These are phyloP conservation scores for Sphaerodactylus townsendi DNA, from an alignment of 2,113 vertebrate genomes.

Conservation along the genomic window DNA sequence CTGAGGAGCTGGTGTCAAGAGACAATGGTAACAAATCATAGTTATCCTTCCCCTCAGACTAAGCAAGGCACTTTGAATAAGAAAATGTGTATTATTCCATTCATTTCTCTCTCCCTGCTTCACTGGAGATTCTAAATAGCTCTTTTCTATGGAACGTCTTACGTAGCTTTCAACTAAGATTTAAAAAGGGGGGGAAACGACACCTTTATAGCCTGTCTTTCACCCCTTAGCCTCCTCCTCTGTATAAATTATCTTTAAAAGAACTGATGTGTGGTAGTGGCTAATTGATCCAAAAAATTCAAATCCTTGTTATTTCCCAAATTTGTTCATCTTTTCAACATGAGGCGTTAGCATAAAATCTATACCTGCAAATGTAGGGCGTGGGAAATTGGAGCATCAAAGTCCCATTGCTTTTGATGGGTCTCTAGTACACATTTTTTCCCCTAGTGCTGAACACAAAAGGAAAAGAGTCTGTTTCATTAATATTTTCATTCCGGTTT, in stretches of 20 bases:
- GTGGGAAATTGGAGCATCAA: neutral
- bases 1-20: conserved; percentile 16
- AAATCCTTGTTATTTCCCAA: neutral
- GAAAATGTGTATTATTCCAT: neutral
- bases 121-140: neutral
- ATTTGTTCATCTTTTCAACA: neutral
- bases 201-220: neutral
- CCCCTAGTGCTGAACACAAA: neutral
- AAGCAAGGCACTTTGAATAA: conserved; percentile 4
- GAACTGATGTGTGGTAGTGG: neutral
- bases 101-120: neutral
- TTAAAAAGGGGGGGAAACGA: no score
- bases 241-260: neutral
- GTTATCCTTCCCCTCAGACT: neutral
- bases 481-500: neutral
- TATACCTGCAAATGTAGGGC: neutral
- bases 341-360: neutral
- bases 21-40: conserved; percentile 13
- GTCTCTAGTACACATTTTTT: neutral
- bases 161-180: neutral
- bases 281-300: neutral
- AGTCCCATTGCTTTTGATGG: neutral
- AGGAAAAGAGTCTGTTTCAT: neutral
- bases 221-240: neutral
- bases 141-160: neutral